phyloP scores from a whole-genome alignment of 2,797 vertebrate species.

The Halcyon leucocephala region DNA sequence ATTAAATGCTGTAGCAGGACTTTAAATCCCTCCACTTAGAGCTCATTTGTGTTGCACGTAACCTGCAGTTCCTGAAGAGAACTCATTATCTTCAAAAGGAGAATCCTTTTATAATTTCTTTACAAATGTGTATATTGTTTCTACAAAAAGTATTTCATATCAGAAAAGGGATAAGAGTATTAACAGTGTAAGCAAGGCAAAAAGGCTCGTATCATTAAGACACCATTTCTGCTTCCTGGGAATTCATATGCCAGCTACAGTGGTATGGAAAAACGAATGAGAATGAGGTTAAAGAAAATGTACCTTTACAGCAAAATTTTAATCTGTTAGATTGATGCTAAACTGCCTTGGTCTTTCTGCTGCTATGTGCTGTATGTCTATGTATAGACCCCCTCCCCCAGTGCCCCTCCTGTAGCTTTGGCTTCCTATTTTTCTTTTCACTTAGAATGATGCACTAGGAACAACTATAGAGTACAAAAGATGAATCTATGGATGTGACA shows the following conservation, averaged over 20 bases:
- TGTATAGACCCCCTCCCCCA: slow-evolving; percentile 43
- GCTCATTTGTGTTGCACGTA: slow-evolving; percentile 85
- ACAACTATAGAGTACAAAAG: slow-evolving; percentile 81
- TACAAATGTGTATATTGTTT: slow-evolving; percentile 86
- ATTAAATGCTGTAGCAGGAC: slow-evolving; percentile 87
- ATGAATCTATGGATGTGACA: slow-evolving; percentile 84
- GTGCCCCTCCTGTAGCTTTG: slow-evolving; percentile 59
- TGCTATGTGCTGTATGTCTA: slow-evolving; percentile 49
- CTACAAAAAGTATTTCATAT: slow-evolving; percentile 79
- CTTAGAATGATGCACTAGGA: slow-evolving; percentile 79
- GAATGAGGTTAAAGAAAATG: slow-evolving; percentile 77
- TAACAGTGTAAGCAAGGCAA: slow-evolving; percentile 79
- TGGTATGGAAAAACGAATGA: slow-evolving; percentile 71
- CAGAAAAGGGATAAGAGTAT: slow-evolving; percentile 81
- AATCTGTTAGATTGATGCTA: slow-evolving; percentile 73
- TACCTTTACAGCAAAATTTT: slow-evolving; percentile 77
- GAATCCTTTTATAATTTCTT: slow-evolving; percentile 86
- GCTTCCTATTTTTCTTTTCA: slow-evolving; percentile 76
- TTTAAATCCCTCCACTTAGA: slow-evolving; percentile 89
- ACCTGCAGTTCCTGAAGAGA: slow-evolving; percentile 86
- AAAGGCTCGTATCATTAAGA: slow-evolving; percentile 75
- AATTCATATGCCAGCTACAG: slow-evolving; percentile 68
- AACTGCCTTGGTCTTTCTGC: slow-evolving; percentile 60
- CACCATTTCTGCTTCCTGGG: slow-evolving; percentile 73
- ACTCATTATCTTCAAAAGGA: slow-evolving; percentile 87